Base-by-base conservation (phyloP, 2,888 invertebrate genomes). In the Tethea ocularis region DNA sequence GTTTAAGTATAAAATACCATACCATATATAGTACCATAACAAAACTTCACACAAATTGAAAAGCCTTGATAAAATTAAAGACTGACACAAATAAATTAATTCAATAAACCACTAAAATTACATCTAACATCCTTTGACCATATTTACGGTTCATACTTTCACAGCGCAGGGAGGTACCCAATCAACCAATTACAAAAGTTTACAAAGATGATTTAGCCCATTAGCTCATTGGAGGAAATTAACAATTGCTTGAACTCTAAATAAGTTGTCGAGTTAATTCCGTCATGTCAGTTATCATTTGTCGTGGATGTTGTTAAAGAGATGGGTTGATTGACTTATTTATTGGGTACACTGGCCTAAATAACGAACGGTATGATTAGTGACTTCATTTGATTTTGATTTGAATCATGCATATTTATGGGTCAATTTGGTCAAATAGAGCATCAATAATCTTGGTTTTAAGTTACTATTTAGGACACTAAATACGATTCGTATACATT, bases 191-290 rank as follows among this genome's bases (percentile, higher is more conserved):
- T 88, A 89, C 84, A 82, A 82, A 83, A 79, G 75, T 81, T 83
- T 75, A 80, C 79, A 75, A 77, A 84, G 91, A 91, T 91, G 91
- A 92, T 91, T 92, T 88, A 84, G 83, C 74, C 92, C 88, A 91
- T 91, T 92, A 91, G 88, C 78, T 87, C 87, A 89, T 88, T 87
- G 90, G 80, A 91, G 91, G 91, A 91, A 92, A 92, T 92, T 92
- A 91, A 92, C 91, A 91, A 91, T 92, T 91, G 91, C 89, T 86
- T 83, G 78, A 80, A 84, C 88, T 86, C 86, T 82, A 89, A 91
- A 91, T 91, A 89, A 88, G 87, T 88, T 86, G 88, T 88, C 89
- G 84, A 87, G 82, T 87, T 84, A 88, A 89, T 88, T 84, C 83
- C 68, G 81, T 80, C 85, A 86, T 86, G 91, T 91, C 91, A 92